Evolutionary conservation across 2,797 vertebrate genomes (phyloP).

Genomic region (Onychomys leucogaster): DNA sequence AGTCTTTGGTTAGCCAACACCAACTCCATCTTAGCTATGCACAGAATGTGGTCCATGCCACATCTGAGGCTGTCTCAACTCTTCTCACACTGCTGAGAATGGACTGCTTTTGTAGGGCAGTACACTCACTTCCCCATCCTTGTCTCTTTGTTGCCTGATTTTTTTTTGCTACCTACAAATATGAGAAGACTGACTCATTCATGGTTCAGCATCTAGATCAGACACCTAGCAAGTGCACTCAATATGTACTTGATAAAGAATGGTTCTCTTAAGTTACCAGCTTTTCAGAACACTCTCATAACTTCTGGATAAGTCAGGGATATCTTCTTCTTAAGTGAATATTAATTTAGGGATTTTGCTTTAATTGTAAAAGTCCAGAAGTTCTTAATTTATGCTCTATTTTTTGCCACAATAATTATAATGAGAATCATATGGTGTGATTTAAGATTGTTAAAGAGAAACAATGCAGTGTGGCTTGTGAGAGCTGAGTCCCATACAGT

Average conservation of each 20-base stretch:
- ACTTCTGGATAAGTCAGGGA: conserved; percentile 18
- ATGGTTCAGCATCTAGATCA: background rate
- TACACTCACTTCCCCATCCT: background rate
- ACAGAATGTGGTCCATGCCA: too few species aligned
- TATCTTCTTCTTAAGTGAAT: background rate
- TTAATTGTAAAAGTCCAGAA: conserved; percentile 12
- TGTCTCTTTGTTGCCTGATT: background rate
- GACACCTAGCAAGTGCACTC: background rate
- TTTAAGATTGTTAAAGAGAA: background rate
- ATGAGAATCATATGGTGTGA: background rate
- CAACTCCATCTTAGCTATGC: background rate
- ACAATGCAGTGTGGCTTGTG: background rate
- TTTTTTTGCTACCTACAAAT: background rate
- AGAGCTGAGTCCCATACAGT: background rate
- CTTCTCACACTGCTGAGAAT: background rate
- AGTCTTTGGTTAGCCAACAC: background rate
- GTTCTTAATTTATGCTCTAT: background rate
- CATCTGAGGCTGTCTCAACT: background rate
- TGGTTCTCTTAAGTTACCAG: background rate
- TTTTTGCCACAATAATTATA: background rate
- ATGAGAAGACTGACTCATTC: background rate
- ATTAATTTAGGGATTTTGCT: conserved; percentile 4
- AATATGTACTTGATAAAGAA: background rate
- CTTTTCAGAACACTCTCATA: background rate
- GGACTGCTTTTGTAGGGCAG: background rate